phyloP scores from a whole-genome alignment of 2,888 invertebrate species.

The Cosmorhoe ocellata region DNA sequence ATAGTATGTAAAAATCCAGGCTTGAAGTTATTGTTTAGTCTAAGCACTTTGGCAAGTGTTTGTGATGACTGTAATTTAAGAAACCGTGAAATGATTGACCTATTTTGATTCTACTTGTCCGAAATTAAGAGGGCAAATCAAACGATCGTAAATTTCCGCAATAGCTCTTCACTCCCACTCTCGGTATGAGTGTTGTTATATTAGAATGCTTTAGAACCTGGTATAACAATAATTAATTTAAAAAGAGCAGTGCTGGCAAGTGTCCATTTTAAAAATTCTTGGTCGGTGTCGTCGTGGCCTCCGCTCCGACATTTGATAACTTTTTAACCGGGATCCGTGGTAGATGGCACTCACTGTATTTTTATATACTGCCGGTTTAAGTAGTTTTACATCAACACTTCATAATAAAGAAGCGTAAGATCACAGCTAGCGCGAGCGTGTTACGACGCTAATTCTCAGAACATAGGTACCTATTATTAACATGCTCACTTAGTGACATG shows the following conservation, averaged over 20 bases:
- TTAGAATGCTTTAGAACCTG: constrained; percentile 71
- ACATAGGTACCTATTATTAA: no score
- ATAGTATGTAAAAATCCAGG: constrained; percentile 9
- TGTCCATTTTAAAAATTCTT: constrained; percentile 67
- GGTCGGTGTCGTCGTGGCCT: constrained; percentile 35
- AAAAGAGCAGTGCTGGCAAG: constrained; percentile 72
- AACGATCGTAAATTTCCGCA: constrained; percentile 69
- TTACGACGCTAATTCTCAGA: no score
- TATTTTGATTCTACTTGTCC: constrained; percentile 58
- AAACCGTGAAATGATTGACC: constrained; percentile 56
- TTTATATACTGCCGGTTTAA: constrained; percentile 7
- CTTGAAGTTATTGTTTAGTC: constrained; percentile 19
- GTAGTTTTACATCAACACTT: neutral
- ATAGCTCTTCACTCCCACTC: constrained; percentile 57
- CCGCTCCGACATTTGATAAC: constrained; percentile 32
- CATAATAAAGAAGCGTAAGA: no score
- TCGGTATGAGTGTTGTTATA: constrained; percentile 67
- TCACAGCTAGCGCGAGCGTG: no score
- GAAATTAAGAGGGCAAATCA: constrained; percentile 73
- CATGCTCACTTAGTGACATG: no score
- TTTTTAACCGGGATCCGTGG: constrained; percentile 17
- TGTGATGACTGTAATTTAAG: constrained; percentile 34
- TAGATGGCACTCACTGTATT: constrained; percentile 11
- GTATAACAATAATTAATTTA: constrained; percentile 81
- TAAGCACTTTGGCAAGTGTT: constrained; percentile 4